These are phyloP conservation scores for Caenorhabditis macrosperma DNA, from an alignment of 2,888 invertebrate genomes.

Conservation along the genomic window DNA sequence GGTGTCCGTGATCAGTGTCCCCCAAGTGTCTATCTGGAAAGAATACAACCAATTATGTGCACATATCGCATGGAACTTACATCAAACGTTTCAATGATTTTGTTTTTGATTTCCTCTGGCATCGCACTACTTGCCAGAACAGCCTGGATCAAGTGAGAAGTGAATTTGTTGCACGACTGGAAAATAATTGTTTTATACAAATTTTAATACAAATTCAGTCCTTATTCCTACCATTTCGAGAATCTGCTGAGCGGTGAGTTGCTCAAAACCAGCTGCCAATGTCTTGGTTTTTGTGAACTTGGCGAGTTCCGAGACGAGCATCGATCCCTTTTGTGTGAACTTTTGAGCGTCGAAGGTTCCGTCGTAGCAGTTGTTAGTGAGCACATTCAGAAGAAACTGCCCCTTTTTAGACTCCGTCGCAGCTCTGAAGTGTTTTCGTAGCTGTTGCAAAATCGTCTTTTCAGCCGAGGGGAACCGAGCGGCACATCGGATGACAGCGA, in stretches of 20 bases:
- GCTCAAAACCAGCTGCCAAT: conserved; percentile 40
- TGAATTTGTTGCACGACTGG: conserved; percentile 56
- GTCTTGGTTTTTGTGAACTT: conserved; percentile 63
- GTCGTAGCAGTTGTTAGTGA: conserved; percentile 63
- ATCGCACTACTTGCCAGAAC: conserved; percentile 51
- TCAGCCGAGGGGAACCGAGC: conserved; percentile 34
- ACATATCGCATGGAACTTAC: conserved; percentile 34
- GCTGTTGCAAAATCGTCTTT: conserved; percentile 54
- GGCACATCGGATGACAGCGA: conserved; percentile 52
- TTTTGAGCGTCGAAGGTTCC: conserved; percentile 48
- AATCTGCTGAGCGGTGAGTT: conserved; percentile 39
- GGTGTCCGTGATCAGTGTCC: conserved; percentile 51
- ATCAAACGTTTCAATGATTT: conserved; percentile 55
- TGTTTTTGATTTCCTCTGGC: conserved; percentile 48
- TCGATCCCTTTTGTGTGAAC: conserved; percentile 54
- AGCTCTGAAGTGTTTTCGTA: conserved; percentile 56
- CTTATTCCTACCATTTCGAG: conserved; percentile 51
- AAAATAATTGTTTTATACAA: not conserved
- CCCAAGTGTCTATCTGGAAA: conserved; percentile 59
- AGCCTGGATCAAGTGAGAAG: conserved; percentile 57
- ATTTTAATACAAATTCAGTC: too few relatives aligned
- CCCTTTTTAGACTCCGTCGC: conserved; percentile 58
- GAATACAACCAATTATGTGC: too few relatives aligned
- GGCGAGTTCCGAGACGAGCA: conserved; percentile 54
- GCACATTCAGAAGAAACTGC: conserved; percentile 63